A percentile compares a stretch with the other conserved stretches of the same genome.
phyloP scores from a whole-genome alignment of 2,888 invertebrate genomes.

The Cylloceria caligata region DNA sequence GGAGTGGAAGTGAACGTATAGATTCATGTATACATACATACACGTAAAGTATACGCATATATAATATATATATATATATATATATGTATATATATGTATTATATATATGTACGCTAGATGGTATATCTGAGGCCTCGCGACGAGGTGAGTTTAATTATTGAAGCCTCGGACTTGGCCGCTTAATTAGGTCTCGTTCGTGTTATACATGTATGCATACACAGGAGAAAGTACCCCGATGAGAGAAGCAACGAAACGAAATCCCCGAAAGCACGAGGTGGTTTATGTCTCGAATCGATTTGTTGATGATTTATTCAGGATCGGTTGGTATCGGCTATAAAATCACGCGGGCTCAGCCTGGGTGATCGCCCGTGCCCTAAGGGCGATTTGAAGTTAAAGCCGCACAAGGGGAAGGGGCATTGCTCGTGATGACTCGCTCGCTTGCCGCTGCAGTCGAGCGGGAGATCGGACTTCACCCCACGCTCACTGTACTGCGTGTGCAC shows the following conservation, averaged over 20 bases:
- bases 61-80: not conserved
- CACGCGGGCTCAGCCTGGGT: constrained; percentile 42
- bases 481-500: constrained; percentile 32
- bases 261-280: constrained; percentile 32
- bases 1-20: constrained; percentile 51
- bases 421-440: constrained; percentile 50
- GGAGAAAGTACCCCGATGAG: not conserved
- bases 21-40: not conserved
- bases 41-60: constrained; percentile 10
- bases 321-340: constrained; percentile 50
- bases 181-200: constrained; percentile 53
- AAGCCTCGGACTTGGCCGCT: constrained; percentile 57
- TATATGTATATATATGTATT: not conserved
- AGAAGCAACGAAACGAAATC: constrained; percentile 29
- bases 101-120: constrained; percentile 1
- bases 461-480: constrained; percentile 43
- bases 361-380: constrained; percentile 55
- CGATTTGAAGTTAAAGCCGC: constrained; percentile 48
- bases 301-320: constrained; percentile 57
- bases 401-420: constrained; percentile 44
- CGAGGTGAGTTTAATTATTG: constrained; percentile 58
- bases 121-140: constrained; percentile 33
- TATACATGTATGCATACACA: constrained; percentile 15
- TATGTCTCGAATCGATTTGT: constrained; percentile 53
- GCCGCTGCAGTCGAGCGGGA: constrained; percentile 53